phyloP scores from a whole-genome alignment of 1,140 invertebrate species.

The Spodoptera litura region DNA sequence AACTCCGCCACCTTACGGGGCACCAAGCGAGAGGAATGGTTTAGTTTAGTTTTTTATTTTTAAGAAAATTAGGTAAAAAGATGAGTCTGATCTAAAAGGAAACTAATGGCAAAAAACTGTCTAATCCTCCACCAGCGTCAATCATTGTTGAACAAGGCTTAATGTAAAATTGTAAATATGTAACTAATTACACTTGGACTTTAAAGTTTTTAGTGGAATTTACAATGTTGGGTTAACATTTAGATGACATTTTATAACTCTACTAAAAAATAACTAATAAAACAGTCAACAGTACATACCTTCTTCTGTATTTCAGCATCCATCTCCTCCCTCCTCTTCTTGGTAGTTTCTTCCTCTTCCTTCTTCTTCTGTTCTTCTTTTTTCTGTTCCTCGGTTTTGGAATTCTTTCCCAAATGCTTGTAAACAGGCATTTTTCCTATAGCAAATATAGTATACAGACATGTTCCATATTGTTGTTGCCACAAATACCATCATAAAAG shows the following conservation, averaged over 20 bases:
- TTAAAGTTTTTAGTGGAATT: too few species aligned
- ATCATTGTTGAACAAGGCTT: too few species aligned
- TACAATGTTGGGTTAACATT: too few species aligned
- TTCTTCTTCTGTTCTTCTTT: slow-evolving; percentile 85
- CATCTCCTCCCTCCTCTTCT: slow-evolving; percentile 79
- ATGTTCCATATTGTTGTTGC: slow-evolving; percentile 20
- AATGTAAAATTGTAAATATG: too few species aligned
- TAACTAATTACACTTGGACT: too few species aligned
- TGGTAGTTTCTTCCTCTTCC: slow-evolving; percentile 76
- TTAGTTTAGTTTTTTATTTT: too few species aligned
- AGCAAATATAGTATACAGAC: slow-evolving; percentile 33
- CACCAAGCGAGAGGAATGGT: background rate
- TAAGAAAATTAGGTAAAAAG: too few species aligned
- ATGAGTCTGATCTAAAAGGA: too few species aligned
- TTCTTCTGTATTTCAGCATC: slow-evolving; percentile 84
- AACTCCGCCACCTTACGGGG: slow-evolving; percentile 74
- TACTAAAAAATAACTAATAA: background rate
- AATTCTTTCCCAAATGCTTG: slow-evolving; percentile 72
- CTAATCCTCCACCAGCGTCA: too few species aligned
- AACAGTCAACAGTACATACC: slow-evolving; percentile 52
- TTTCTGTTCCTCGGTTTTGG: slow-evolving; percentile 83
- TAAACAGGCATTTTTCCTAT: slow-evolving; percentile 85
- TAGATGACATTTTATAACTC: too few species aligned
- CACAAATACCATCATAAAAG: background rate
- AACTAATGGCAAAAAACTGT: too few species aligned